Percentiles rank a stretch among this genome's conserved stretches.
Evolutionary conservation across 2,888 invertebrate species (phyloP).

Genomic region (Pseudococcus viburni): DNA sequence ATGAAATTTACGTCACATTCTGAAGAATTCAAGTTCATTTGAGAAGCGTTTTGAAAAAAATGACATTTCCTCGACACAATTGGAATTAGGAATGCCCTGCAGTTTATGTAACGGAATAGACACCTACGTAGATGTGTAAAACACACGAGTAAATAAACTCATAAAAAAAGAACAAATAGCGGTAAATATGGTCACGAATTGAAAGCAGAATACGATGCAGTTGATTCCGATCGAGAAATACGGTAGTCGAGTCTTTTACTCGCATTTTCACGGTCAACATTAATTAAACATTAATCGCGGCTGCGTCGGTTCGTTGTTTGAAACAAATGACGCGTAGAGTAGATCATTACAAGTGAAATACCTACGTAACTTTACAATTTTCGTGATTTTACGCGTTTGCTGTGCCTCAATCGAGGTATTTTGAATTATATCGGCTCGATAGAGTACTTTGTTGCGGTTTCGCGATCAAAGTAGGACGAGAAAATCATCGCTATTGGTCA

Average conservation of each 20-base stretch:
- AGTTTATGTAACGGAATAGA: neutral
- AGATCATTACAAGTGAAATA: neutral
- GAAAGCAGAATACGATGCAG: neutral
- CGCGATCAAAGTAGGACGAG: neutral
- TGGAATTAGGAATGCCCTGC: neutral
- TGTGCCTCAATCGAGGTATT: too few species aligned
- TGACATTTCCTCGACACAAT: neutral
- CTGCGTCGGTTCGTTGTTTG: slow-evolving; percentile 8
- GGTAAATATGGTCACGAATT: neutral
- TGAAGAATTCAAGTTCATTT: neutral
- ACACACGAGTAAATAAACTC: neutral
- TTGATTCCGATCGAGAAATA: neutral
- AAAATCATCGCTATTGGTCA: neutral
- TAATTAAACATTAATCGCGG: slow-evolving; percentile 36
- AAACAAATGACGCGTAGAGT: slow-evolving; percentile 11
- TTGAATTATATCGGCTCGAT: neutral
- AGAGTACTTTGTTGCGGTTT: neutral
- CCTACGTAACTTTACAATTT: neutral
- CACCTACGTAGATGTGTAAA: neutral
- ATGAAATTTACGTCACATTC: neutral
- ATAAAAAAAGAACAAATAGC: neutral
- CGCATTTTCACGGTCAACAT: slow-evolving; percentile 33
- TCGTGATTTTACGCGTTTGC: neutral
- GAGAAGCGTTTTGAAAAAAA: too few species aligned
- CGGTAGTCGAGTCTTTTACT: neutral